Evolutionary conservation across 92 coral and sea anemone genomes (phyloP), one percentile per base, ranked within the genome.

Genomic region (Palythoa grandis): DNA sequence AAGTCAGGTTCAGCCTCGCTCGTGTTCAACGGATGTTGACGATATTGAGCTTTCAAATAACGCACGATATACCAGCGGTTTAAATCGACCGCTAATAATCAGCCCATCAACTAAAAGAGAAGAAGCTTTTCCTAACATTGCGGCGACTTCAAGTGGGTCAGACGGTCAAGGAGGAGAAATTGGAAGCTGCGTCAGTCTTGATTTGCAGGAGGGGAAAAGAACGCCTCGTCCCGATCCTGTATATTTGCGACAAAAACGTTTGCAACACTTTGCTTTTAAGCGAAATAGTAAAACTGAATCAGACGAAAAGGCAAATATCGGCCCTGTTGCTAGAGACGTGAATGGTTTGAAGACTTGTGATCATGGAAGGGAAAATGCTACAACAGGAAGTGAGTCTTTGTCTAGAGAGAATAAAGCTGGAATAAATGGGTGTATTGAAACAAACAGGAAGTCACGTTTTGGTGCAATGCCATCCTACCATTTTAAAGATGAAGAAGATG

Each of bases 201-300:
- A 17, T 29, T 54, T 54, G 43, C 74, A 47, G 73, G 38, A 52
- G 7, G 74, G 72, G 11, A 80, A 2, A 3, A 76, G n/a, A 22
- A 87, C 87, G 38, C 89, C 92, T 52, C 87, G 93, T 56, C 88
- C 91, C 8, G 88, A 96, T 53, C 87, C 94, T 3, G 92, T 91
- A 58, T 84, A 87, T 25, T 22, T 96, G 11, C 95, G 98, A 15
- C 93, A 82, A 52, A 96, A 90, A 82, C 90, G 98, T 63, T 87
- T 96, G 75, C 85, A 86, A 7, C 91, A 80, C 76, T 93, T 93
- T 72, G 82, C 74, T 80, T 4, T 52, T 38, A 37, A 43, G 57
- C 25, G 38, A 78, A 60, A 60, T 50, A 39, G 38, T 80, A 67
- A 43, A 61, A 52, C 19, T 22, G 79, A 75, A 48, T 53, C 82